A percentile compares a stretch with the other conserved stretches of the same genome.
Evolutionary conservation across 2,888 invertebrate species (phyloP).

Genomic region (Leptogaster cylindrica): DNA sequence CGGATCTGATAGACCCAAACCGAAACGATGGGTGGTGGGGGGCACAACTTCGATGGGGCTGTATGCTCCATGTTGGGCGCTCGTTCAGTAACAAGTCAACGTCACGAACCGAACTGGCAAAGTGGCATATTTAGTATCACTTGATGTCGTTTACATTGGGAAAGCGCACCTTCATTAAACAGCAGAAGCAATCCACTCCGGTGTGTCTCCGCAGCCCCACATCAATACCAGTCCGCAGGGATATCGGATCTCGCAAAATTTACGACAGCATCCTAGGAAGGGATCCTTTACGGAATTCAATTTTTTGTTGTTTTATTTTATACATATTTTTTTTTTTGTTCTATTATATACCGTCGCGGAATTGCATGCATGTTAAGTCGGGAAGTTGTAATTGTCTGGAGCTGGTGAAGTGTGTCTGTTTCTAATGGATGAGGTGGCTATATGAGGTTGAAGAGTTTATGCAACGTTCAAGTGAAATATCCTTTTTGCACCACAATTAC

Average conservation of each 20-base stretch:
- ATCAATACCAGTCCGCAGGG: conserved; percentile 9
- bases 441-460: background rate
- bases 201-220: background rate
- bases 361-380: conserved; percentile 18
- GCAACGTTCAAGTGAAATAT: background rate
- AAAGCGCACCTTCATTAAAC: conserved; percentile 21
- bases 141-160: conserved; percentile 5
- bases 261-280: conserved; percentile 4
- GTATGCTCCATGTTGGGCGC: background rate
- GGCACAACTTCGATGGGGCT: background rate
- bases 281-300: no score
- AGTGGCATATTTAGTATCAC: conserved; percentile 31
- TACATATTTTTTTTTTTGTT: no score
- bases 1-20: conserved; percentile 12
- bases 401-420: conserved; percentile 30
- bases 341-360: background rate
- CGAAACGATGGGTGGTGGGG: background rate
- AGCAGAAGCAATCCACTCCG: background rate
- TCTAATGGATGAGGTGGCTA: conserved; percentile 1
- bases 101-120: conserved; percentile 20
- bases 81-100: background rate
- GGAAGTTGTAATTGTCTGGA: conserved; percentile 4
- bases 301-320: no score
- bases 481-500: background rate
- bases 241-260: background rate